Percentiles rank a stretch among this genome's conserved stretches.
Conservation (phyloP, 1,140 invertebrate genomes). For the Caenorhabditis elegans region DNA sequence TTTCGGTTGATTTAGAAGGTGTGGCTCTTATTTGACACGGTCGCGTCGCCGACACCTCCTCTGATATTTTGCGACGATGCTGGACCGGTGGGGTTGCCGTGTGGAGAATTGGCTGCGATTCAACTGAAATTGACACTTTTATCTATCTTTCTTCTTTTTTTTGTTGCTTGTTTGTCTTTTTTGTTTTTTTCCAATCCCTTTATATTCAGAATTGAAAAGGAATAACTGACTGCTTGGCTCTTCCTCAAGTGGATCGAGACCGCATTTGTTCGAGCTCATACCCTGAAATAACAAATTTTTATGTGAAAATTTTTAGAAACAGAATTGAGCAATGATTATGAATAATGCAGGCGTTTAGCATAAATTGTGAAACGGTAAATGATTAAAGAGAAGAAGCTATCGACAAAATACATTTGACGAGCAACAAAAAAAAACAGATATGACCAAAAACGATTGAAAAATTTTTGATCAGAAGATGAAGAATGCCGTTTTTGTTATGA, state of each 20-base stretch:
- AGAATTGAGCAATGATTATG: too few species aligned
- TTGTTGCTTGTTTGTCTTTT: background rate
- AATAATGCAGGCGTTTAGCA: too few species aligned
- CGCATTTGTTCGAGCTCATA: slow-evolving; percentile 17
- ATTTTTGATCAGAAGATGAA: too few species aligned
- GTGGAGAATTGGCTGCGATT: slow-evolving; percentile 14
- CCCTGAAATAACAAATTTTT: background rate
- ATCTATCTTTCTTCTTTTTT: background rate
- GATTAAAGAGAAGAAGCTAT: too few species aligned
- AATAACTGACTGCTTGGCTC: slow-evolving; percentile 23
- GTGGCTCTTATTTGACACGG: slow-evolving; percentile 8
- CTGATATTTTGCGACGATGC: slow-evolving; percentile 14
- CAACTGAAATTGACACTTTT: slow-evolving; percentile 18
- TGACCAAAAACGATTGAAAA: too few species aligned
- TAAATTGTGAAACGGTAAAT: too few species aligned
- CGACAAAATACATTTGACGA: too few species aligned
- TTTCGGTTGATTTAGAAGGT: background rate
- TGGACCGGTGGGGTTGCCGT: background rate
- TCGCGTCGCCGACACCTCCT: slow-evolving; percentile 22
- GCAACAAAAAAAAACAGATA: too few species aligned
- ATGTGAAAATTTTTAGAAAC: too few species aligned
- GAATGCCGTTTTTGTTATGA: too few species aligned
- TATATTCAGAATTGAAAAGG: background rate
- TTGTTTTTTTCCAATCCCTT: background rate
- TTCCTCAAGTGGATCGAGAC: slow-evolving; percentile 24